Base-by-base conservation (phyloP, 2,113 vertebrate genomes). In the Pachyramphus minor region DNA sequence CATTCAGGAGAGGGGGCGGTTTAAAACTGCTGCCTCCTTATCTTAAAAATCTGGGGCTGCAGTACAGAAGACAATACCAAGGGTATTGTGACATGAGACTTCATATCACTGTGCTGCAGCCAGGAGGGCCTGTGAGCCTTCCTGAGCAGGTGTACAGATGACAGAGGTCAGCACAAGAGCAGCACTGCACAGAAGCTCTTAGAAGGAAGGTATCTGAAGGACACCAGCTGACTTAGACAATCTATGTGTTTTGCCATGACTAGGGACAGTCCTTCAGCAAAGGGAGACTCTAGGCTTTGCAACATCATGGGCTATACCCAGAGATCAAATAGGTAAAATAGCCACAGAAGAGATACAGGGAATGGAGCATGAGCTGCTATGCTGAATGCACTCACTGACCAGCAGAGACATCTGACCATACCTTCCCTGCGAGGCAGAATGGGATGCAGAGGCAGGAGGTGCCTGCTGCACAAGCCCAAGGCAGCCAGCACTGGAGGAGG, bases 311-410 rank as follows among this genome's bases (percentile, higher is more conserved):
- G 12, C 44, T 84, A 14, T 64, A 41, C 45, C 3, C 63, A 49
- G 59, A 84, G 44, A 69, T n/a, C 31, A 41, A 56, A 78, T 2
- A 53, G 55, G 14, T n/a, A 13, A 84, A 87, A 73, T 6, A 60
- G 63, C 30, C 30, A 52, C 3, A 7, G 68, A 80, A 63, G 66
- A 14, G 15, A 5, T 41, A 16, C 20, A 19, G 63, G 53, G 53
- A 86, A 33, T 0, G 0, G 52, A 76, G 27, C 39, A 81, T 1
- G 2, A 69, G 13, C 44, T 71, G 42, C 7, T 39, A 5, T 45
- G 58, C n/a, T 60, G 47, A 79, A 47, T 52, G 33, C 2, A 1
- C 42, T 56, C 37, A 28, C 8, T 3, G 8, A 33, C 33, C 4
- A 23, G 37, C 58, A 83, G 21, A 73, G 30, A 50, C 5, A 47